Conservation (phyloP, 1,140 invertebrate species). For the Saxidomus purpurata region DNA sequence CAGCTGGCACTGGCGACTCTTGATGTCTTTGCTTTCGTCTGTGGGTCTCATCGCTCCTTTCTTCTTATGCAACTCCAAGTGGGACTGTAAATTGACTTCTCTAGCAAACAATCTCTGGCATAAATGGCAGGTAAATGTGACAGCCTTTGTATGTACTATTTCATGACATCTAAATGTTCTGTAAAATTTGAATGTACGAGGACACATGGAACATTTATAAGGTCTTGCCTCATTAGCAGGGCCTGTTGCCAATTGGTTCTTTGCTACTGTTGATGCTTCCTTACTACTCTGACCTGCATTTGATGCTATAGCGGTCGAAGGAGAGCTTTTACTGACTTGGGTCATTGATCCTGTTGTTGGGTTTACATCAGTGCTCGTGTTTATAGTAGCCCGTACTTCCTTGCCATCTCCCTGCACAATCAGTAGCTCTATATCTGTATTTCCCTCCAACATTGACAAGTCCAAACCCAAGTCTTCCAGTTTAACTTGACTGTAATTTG, state of each 20-base stretch:
- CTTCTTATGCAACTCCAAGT: constrained; percentile 53
- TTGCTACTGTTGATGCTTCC: not conserved
- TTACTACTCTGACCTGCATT: not conserved
- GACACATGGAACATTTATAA: constrained; percentile 59
- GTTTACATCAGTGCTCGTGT: constrained; percentile 46
- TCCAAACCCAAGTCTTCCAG: constrained; percentile 50
- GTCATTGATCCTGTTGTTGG: not conserved
- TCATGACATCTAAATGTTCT: constrained; percentile 57
- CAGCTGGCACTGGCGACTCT: not conserved
- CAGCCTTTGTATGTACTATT: constrained; percentile 53
- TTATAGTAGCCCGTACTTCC: constrained; percentile 49
- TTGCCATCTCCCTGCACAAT: constrained; percentile 57
- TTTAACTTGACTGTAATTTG: constrained; percentile 43
- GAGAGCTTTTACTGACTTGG: not conserved
- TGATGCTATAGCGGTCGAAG: not conserved
- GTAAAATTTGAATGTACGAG: constrained; percentile 57
- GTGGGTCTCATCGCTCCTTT: not conserved
- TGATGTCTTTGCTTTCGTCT: not conserved
- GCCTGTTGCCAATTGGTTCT: not conserved
- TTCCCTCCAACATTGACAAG: constrained; percentile 37
- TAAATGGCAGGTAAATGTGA: constrained; percentile 47
- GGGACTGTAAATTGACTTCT: constrained; percentile 47
- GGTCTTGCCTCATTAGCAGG: constrained; percentile 40
- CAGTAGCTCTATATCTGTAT: constrained; percentile 52
- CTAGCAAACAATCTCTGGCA: constrained; percentile 53